phyloP scores from a whole-genome alignment of 2,113 vertebrate species.

The Urocitellus parryii region DNA sequence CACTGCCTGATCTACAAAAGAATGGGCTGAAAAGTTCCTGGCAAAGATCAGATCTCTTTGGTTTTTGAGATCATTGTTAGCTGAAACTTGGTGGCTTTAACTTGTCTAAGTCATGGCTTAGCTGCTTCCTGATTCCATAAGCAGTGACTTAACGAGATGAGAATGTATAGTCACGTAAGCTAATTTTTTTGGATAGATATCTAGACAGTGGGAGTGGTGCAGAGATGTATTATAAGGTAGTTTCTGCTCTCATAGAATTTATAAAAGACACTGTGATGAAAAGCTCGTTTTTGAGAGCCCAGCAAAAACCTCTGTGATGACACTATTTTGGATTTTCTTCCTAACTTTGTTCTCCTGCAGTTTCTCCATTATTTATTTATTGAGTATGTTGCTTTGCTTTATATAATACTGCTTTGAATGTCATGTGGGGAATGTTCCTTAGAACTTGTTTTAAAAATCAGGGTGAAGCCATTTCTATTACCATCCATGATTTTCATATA shows the following conservation, averaged over 20 bases:
- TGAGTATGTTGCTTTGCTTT: neutral
- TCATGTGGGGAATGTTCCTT: conserved; percentile 15
- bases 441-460: neutral
- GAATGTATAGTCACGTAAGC: conserved; percentile 16
- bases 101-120: neutral
- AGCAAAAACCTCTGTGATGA: neutral
- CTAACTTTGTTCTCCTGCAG: neutral
- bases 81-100: neutral
- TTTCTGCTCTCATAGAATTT: conserved; percentile 12
- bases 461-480: neutral
- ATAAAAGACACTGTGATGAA: neutral
- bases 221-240: conserved; percentile 11
- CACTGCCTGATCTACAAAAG: neutral
- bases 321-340: conserved; percentile 4
- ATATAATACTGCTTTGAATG: neutral
- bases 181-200: conserved; percentile 7
- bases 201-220: neutral
- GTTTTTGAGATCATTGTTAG: conserved; percentile 20
- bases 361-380: neutral
- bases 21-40: conserved; percentile 15
- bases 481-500: neutral
- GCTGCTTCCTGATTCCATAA: neutral
- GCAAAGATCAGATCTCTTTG: neutral
- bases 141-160: neutral
- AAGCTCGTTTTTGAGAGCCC: conserved; percentile 57